Conservation (phyloP, 2,888 invertebrate genomes). For the Bombyx huttoni region DNA sequence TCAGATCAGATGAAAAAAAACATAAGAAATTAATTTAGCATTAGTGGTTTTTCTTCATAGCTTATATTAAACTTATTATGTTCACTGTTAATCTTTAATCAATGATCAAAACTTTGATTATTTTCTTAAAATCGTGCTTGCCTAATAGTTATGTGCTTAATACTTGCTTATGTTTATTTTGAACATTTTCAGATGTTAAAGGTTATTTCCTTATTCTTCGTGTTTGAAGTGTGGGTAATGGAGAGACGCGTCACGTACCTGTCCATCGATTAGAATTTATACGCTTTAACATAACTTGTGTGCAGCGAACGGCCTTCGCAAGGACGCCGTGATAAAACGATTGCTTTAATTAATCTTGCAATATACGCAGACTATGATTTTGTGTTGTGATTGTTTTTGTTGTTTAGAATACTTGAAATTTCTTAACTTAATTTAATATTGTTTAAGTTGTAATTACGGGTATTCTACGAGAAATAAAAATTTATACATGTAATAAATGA, state of each 20-base stretch:
- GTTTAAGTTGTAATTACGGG: neutral
- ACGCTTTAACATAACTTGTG: slow-evolving; percentile 19
- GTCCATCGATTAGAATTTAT: slow-evolving; percentile 30
- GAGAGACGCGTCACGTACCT: slow-evolving; percentile 37
- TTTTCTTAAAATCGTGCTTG: slow-evolving; percentile 46
- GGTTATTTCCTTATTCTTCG: slow-evolving; percentile 59
- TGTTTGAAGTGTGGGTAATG: slow-evolving; percentile 45
- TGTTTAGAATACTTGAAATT: neutral
- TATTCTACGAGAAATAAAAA: too few relatives aligned
- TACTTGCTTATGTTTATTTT: slow-evolving; percentile 45
- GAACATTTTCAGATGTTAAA: slow-evolving; percentile 55
- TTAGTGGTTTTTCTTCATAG: too few relatives aligned
- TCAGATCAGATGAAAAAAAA: too few relatives aligned
- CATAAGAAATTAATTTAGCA: too few relatives aligned
- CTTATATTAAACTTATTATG: neutral
- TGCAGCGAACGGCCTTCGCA: slow-evolving; percentile 54
- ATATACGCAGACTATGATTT: neutral
- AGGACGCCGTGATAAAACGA: slow-evolving; percentile 34
- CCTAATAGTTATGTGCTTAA: slow-evolving; percentile 38
- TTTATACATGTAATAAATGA: too few relatives aligned
- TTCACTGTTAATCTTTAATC: neutral
- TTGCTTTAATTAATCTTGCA: slow-evolving; percentile 20
- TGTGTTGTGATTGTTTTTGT: neutral
- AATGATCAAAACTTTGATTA: slow-evolving; percentile 7
- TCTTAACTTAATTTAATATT: neutral